Percentiles rank a stretch among this genome's conserved stretches.
These are phyloP conservation scores for Pseudomyrmex pallidus DNA, from an alignment of 1,140 invertebrate species.

Conservation along the genomic window DNA sequence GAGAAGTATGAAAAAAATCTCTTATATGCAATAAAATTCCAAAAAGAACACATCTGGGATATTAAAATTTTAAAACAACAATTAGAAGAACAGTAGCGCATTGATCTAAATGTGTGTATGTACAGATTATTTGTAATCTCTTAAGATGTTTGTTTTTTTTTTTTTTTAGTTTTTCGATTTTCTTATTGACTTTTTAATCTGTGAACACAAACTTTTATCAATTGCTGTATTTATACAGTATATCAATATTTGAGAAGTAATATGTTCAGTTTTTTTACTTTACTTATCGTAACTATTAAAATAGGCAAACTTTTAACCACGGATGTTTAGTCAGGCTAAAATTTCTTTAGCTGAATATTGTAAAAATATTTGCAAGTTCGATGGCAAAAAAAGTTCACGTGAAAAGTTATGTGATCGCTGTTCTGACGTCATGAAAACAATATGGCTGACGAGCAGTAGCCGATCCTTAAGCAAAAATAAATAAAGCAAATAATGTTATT, in stretches of 20 bases:
- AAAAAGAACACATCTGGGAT: background rate
- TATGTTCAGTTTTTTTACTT: slow-evolving; percentile 35
- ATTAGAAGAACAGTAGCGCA: slow-evolving; percentile 2
- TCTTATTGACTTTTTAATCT: slow-evolving; percentile 24
- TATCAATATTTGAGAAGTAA: slow-evolving; percentile 20
- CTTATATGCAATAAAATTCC: background rate
- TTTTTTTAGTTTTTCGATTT: background rate
- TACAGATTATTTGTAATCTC: background rate
- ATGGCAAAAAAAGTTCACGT: too few species aligned
- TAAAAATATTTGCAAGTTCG: background rate
- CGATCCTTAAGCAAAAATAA: too few species aligned
- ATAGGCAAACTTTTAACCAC: background rate
- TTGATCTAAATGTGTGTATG: background rate
- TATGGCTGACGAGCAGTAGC: too few species aligned
- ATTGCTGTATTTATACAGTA: slow-evolving; percentile 34
- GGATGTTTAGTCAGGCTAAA: slow-evolving; percentile 3
- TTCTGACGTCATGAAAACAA: too few species aligned
- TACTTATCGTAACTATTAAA: slow-evolving; percentile 35
- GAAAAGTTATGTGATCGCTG: too few species aligned
- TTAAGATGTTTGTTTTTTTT: background rate
- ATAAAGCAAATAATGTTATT: too few species aligned
- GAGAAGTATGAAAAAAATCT: background rate
- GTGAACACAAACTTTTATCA: slow-evolving; percentile 27
- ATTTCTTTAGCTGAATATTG: slow-evolving; percentile 8
- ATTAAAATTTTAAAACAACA: background rate